Evolutionary conservation across 2,113 vertebrate species (phyloP).

Genomic region (Seriola aureovittata): DNA sequence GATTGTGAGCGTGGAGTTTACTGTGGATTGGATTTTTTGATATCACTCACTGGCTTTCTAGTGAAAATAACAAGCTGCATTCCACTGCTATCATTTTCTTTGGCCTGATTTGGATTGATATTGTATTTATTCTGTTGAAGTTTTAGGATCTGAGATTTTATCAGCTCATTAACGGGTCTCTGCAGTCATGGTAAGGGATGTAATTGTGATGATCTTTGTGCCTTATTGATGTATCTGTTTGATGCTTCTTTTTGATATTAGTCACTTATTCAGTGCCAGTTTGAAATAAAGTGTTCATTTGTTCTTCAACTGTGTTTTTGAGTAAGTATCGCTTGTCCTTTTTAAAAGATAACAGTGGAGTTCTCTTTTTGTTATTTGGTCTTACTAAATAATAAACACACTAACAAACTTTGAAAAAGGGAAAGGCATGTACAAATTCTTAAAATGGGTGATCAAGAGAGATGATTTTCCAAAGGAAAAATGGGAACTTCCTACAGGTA

Average conservation of each 20-base stretch:
- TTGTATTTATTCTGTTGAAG: constrained; percentile 73
- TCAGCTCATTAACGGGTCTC: constrained; percentile 35
- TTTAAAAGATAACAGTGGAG: not conserved
- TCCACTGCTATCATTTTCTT: constrained; percentile 51
- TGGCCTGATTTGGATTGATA: constrained; percentile 36
- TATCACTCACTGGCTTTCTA: constrained; percentile 33
- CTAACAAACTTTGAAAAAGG: not conserved
- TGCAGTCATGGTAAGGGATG: not conserved
- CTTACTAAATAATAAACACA: not conserved
- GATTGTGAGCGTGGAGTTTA: constrained; percentile 33
- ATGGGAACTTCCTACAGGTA: not conserved
- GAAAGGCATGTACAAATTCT: not conserved
- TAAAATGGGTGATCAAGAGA: not conserved
- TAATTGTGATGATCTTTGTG: constrained; percentile 22
- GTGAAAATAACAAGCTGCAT: constrained; percentile 55
- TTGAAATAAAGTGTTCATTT: constrained; percentile 65
- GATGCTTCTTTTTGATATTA: constrained; percentile 17
- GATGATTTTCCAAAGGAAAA: not conserved
- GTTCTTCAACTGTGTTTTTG: constrained; percentile 1
- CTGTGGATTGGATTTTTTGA: constrained; percentile 37
- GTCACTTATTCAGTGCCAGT: constrained; percentile 39
- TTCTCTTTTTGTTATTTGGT: not conserved
- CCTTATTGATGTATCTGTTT: constrained; percentile 36
- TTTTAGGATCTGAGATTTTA: constrained; percentile 47
- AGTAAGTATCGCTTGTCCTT: not conserved